Percentiles rank a stretch among this genome's conserved stretches.
These are phyloP conservation scores for Clusia tigrina DNA, from an alignment of 2,888 invertebrate genomes.

Conservation along the genomic window DNA sequence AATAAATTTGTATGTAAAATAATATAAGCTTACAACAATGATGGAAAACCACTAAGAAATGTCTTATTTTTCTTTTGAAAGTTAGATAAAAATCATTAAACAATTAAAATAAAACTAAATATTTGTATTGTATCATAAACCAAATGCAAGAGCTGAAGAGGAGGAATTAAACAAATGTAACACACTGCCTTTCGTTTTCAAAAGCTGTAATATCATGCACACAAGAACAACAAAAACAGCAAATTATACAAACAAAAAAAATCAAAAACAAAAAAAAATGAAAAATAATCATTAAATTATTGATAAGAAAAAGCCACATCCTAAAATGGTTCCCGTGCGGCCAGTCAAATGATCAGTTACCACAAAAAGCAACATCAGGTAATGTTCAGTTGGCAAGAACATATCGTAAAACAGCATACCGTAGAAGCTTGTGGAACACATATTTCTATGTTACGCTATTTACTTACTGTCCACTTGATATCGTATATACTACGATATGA, in stretches of 20 bases:
- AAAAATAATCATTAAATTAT: slow-evolving; percentile 14
- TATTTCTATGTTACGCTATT: too few relatives aligned
- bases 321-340: not conserved
- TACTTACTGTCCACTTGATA: too few relatives aligned
- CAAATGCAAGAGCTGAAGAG: not conserved
- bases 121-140: not conserved
- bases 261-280: not conserved
- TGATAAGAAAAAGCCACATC: not conserved
- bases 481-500: too few relatives aligned
- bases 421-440: too few relatives aligned
- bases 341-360: too few relatives aligned
- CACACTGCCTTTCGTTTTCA: slow-evolving; percentile 37
- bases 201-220: not conserved
- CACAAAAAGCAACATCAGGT: too few relatives aligned
- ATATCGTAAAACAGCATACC: too few relatives aligned
- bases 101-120: slow-evolving; percentile 20
- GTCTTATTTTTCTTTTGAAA: slow-evolving; percentile 41
- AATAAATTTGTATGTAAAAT: too few relatives aligned
- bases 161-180: slow-evolving; percentile 20
- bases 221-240: slow-evolving; percentile 5
- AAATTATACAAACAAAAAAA: not conserved
- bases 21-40: slow-evolving; percentile 34
- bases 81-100: slow-evolving; percentile 22
- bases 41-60: slow-evolving; percentile 39
- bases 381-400: too few relatives aligned